phyloP scores from a whole-genome alignment of 2,797 vertebrate species.

The Champsocephalus gunnari region DNA sequence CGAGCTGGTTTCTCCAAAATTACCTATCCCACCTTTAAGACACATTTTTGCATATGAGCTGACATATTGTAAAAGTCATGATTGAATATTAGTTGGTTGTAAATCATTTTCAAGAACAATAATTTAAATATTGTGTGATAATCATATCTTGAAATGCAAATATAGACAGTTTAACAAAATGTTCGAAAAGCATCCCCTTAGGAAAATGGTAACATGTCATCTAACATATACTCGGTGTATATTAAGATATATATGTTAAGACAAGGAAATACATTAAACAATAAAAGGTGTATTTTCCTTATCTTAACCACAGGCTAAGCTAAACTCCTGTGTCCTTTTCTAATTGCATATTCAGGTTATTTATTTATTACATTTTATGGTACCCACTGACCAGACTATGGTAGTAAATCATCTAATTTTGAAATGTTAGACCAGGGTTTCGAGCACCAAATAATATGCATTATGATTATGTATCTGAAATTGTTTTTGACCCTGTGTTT shows the following conservation, averaged over 20 bases:
- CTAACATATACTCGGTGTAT: no score
- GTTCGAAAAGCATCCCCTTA: not conserved
- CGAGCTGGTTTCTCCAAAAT: no score
- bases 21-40: not conserved
- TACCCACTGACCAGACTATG: not conserved
- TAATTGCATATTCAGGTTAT: not conserved
- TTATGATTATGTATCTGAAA: no score
- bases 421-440: no score
- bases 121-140: not conserved
- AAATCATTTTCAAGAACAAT: not conserved
- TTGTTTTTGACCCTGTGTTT: no score
- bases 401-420: no score
- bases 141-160: conserved; percentile 11
- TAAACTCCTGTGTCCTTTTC: not conserved
- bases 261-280: no score
- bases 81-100: conserved; percentile 14
- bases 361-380: not conserved
- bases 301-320: not conserved
- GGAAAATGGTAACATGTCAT: not conserved
- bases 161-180: not conserved
- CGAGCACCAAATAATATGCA: no score
- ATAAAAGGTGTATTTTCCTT: no score
- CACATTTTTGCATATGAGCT: conserved; percentile 7
- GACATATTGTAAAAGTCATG: conserved; percentile 11
- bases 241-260: no score